Base-by-base conservation (phyloP, 2,888 invertebrate species). In the Hirtodrosophila alboralis region DNA sequence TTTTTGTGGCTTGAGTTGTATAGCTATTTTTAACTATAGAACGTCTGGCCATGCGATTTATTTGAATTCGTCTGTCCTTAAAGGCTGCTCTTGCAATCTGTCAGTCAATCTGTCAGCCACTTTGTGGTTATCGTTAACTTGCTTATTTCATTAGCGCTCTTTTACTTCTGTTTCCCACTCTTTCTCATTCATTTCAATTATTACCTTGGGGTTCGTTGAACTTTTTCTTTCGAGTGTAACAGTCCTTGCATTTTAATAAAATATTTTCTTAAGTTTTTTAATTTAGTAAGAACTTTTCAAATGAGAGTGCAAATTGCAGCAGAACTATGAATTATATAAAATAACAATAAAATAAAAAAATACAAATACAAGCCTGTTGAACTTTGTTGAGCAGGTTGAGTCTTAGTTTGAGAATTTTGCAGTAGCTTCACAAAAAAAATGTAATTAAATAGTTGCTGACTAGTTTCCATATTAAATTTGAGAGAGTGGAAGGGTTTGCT, bases 141-240 rank as follows among this genome's bases (percentile, higher is more conserved):
- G 40, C 49, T 51, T 62, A 62, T 48, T 52, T 69, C 43, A 51
- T 67, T 52, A 52, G 38, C 38, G 18, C 51, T 28, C 33, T 14
- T 14, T 13, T 37, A 10, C n/a, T n/a, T n/a, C n/a, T n/a, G n/a
- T n/a, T n/a, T n/a, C n/a, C n/a, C n/a, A n/a, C n/a, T n/a, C 16
- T 28, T 21, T 33, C 30, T 16, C 38, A 47, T 61, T 40, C 38
- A 48, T 36, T 44, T 41, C 31, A 36, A 36, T 14, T 34, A 31
- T 36, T 8, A 23, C 14, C 43, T 18, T 6, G 9, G 4, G 36
- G 18, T 27, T 14, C 18, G 23, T 7, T 57, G 9, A 57, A 26
- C 57, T 30, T 10, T 10, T 2, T 14, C 5, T 10, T 10, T 23
- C 6, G 6, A 23, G 8, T 14, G 2, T 10, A 8, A 8, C 8